A percentile compares a stretch with the other conserved stretches of the same genome.
phyloP scores from a whole-genome alignment of 2,888 invertebrate genomes.

The Cremastinae sp. region DNA sequence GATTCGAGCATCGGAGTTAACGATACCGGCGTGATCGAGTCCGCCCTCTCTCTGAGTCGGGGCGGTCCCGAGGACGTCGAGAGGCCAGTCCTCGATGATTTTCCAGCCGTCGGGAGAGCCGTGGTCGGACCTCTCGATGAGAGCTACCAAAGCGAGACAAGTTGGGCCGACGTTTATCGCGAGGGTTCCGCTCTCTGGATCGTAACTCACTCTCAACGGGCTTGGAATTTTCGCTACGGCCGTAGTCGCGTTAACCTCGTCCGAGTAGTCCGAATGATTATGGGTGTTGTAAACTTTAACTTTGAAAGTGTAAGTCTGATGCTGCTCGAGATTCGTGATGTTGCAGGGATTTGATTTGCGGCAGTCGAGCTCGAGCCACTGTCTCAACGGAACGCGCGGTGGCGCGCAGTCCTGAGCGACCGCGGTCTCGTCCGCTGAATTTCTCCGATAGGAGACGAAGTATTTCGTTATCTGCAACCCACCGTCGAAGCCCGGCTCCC shows the following conservation, averaged over 20 bases:
- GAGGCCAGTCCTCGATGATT: constrained; percentile 87
- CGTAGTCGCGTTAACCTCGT: constrained; percentile 90
- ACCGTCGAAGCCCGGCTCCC: constrained; percentile 96
- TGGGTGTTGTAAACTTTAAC: constrained; percentile 94
- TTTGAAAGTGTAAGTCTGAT: constrained; percentile 93
- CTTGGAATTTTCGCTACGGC: constrained; percentile 91
- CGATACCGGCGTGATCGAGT: constrained; percentile 83
- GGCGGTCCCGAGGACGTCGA: constrained; percentile 87
- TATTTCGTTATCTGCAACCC: constrained; percentile 93
- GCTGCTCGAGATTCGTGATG: constrained; percentile 91
- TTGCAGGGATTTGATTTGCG: constrained; percentile 93
- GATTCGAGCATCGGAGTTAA: constrained; percentile 84
- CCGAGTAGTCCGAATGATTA: constrained; percentile 92
- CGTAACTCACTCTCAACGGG: constrained; percentile 90
- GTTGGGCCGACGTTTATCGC: constrained; percentile 91
- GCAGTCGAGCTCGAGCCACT: constrained; percentile 93
- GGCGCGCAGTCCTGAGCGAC: constrained; percentile 82
- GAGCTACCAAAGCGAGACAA: constrained; percentile 88
- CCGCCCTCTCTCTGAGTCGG: constrained; percentile 87
- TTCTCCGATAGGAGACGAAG: constrained; percentile 90
- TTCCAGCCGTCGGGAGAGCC: constrained; percentile 84
- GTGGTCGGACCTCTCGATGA: constrained; percentile 87
- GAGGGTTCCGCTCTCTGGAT: constrained; percentile 88
- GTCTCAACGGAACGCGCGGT: constrained; percentile 82
- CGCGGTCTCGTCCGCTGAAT: constrained; percentile 84